Percentiles rank a stretch among this genome's conserved stretches.
Conservation (phyloP, 1,140 invertebrate genomes). For the Hypothenemus hampei region DNA sequence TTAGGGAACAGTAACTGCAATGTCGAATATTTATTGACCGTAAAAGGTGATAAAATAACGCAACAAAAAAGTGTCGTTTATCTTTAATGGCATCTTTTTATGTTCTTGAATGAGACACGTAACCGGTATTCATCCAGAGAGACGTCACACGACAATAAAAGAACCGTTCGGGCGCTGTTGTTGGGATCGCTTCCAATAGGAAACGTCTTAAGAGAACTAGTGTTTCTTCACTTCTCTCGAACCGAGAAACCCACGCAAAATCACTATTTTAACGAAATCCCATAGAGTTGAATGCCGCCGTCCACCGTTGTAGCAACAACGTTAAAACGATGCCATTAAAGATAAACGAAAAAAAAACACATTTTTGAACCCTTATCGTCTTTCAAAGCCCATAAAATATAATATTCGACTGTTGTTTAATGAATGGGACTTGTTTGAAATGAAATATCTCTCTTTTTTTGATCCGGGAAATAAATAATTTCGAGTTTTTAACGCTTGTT, state of each 20-base stretch:
- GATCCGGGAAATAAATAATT: slow-evolving; percentile 2
- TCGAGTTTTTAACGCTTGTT: no score
- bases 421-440: slow-evolving; percentile 6
- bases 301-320: no score
- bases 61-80: slow-evolving; percentile 7
- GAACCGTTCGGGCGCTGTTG: neutral
- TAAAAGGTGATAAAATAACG: slow-evolving; percentile 11
- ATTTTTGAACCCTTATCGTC: slow-evolving; percentile 11
- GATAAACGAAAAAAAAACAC: slow-evolving; percentile 20
- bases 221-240: no score
- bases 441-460: neutral
- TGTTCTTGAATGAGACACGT: slow-evolving; percentile 1
- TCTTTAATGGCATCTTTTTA: slow-evolving; percentile 19
- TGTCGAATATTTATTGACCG: slow-evolving; percentile 13
- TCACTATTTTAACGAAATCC: no score
- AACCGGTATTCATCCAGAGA: slow-evolving; percentile 4
- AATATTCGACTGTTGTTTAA: slow-evolving; percentile 20
- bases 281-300: no score
- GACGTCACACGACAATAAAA: slow-evolving; percentile 1
- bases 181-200: no score
- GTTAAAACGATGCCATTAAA: slow-evolving; percentile 15
- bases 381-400: slow-evolving; percentile 10
- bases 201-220: no score
- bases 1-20: no score
- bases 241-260: no score